A percentile compares a stretch with the other conserved stretches of the same genome.
phyloP scores from a whole-genome alignment of 2,113 vertebrate species.

The Recurvirostra avosetta region DNA sequence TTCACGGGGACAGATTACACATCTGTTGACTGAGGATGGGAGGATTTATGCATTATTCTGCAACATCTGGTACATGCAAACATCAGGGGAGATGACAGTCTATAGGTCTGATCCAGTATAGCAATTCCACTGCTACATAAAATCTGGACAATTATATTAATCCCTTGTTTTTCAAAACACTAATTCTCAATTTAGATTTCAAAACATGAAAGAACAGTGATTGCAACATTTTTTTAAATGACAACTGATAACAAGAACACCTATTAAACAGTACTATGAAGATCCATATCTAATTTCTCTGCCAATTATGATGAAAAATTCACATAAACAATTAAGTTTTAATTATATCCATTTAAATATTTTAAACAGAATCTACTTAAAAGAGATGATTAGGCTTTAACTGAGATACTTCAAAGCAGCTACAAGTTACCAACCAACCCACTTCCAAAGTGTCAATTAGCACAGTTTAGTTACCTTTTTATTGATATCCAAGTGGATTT shows the following conservation, averaged over 20 bases:
- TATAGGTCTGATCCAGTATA: neutral
- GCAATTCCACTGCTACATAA: neutral
- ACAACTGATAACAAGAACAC: neutral
- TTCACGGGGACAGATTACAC: neutral
- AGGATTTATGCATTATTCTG: neutral
- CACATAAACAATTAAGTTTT: conserved; percentile 21
- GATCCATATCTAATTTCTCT: neutral
- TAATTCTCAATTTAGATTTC: neutral
- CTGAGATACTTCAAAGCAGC: neutral
- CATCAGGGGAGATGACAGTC: neutral
- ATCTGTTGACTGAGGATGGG: neutral
- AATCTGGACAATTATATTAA: neutral
- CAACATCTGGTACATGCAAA: neutral
- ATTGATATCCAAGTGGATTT: conserved; percentile 9
- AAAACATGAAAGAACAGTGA: neutral
- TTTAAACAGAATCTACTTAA: neutral
- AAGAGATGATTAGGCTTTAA: neutral
- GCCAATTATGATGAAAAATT: neutral
- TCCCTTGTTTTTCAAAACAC: neutral
- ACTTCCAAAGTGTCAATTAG: conserved; percentile 10
- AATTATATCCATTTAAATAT: conserved; percentile 14
- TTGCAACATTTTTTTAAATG: neutral
- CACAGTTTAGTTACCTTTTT: neutral
- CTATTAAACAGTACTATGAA: conserved; percentile 1
- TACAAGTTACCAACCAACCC: neutral